These are phyloP conservation scores for Acleris sparsana DNA, from an alignment of 2,888 invertebrate genomes.

Conservation along the genomic window DNA sequence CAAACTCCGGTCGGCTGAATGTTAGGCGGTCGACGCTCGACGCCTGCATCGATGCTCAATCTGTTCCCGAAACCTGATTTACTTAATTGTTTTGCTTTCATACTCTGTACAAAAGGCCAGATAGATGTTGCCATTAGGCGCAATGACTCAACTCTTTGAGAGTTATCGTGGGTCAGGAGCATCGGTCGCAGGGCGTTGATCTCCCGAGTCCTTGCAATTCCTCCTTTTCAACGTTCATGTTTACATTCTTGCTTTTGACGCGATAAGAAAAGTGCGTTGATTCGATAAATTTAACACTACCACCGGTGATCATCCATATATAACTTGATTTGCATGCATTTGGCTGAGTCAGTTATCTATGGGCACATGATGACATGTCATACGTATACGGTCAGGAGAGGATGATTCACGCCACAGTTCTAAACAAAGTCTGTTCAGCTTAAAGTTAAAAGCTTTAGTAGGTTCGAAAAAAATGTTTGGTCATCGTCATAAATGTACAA, in stretches of 20 bases:
- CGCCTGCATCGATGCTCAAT: constrained; percentile 2
- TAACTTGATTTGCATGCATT: no score
- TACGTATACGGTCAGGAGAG: no score
- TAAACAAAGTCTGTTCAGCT: no score
- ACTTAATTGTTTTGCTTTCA: constrained; percentile 20
- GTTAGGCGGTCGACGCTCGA: constrained; percentile 15
- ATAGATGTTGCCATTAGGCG: constrained; percentile 38
- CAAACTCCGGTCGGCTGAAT: constrained; percentile 17
- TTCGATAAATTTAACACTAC: no score
- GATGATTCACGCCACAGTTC: no score
- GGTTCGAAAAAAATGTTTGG: no score
- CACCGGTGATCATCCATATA: no score
- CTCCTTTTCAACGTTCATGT: constrained; percentile 31
- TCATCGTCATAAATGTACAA: no score
- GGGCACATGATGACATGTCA: no score
- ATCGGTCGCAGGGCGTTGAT: constrained; percentile 44
- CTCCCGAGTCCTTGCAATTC: constrained; percentile 42
- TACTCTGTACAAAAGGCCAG: constrained; percentile 11
- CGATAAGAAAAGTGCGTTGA: no score
- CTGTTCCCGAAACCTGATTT: background rate
- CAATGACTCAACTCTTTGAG: constrained; percentile 47
- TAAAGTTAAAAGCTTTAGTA: no score
- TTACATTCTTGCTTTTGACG: background rate
- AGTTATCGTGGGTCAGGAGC: constrained; percentile 62
- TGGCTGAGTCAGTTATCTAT: no score